Evolutionary conservation across 2,888 invertebrate genomes (phyloP).

Genomic region (Nematopogon swammerdamellus): DNA sequence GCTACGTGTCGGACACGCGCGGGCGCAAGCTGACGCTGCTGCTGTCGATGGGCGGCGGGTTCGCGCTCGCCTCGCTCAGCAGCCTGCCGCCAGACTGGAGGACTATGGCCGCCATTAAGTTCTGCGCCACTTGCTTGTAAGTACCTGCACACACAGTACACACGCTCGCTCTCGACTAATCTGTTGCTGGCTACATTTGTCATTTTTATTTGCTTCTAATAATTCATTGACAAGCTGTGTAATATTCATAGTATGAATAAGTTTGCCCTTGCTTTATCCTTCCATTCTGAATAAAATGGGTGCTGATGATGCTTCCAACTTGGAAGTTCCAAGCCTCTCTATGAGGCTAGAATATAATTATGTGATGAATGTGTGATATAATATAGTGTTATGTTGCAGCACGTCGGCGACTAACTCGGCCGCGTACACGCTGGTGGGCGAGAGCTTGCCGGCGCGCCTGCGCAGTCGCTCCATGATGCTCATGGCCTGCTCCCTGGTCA

Average conservation of each 20-base stretch:
- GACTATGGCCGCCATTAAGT: constrained; percentile 37
- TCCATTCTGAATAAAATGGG: background rate
- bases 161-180: too few species aligned
- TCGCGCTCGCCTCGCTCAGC: constrained; percentile 39
- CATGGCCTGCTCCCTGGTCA: constrained; percentile 38
- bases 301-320: background rate
- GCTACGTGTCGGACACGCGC: constrained; percentile 42
- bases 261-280: background rate
- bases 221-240: too few species aligned
- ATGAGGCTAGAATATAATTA: too few species aligned
- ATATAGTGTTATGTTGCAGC: constrained; percentile 16
- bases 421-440: constrained; percentile 42
- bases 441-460: constrained; percentile 33
- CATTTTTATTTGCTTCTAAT: too few species aligned
- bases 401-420: constrained; percentile 45
- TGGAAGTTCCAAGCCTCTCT: too few species aligned
- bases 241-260: background rate
- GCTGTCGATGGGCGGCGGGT: constrained; percentile 42
- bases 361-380: too few species aligned
- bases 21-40: constrained; percentile 36
- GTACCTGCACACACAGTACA: too few species aligned
- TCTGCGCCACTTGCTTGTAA: constrained; percentile 46
- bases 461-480: constrained; percentile 37
- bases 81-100: constrained; percentile 41
- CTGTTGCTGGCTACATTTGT: too few species aligned